These are phyloP conservation scores for Coenonympha arcania DNA, from an alignment of 2,888 invertebrate genomes.

Conservation along the genomic window DNA sequence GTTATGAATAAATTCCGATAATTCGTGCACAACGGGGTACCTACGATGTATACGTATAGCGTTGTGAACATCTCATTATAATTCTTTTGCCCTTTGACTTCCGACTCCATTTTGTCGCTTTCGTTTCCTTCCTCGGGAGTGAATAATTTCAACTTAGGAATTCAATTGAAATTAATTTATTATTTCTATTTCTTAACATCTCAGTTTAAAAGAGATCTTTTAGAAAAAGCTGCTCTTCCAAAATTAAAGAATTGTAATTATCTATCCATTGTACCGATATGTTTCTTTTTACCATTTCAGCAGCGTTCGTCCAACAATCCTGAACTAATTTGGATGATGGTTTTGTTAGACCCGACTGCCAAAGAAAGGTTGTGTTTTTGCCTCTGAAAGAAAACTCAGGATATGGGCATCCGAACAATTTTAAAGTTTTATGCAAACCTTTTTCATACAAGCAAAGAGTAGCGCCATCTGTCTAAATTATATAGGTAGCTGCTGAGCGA, in stretches of 20 bases:
- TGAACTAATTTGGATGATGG: too few species aligned
- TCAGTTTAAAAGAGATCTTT: neutral
- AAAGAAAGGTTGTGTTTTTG: too few species aligned
- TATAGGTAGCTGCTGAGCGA: too few species aligned
- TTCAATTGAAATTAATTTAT: slow-evolving; percentile 13
- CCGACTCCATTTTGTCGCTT: slow-evolving; percentile 58
- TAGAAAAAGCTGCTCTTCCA: neutral
- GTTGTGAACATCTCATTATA: slow-evolving; percentile 45
- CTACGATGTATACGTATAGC: neutral
- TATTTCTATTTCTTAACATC: slow-evolving; percentile 3
- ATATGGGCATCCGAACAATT: too few species aligned
- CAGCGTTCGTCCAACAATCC: too few species aligned
- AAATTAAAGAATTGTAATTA: neutral
- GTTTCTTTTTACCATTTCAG: too few species aligned
- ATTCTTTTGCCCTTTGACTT: slow-evolving; percentile 54
- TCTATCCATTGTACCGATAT: neutral
- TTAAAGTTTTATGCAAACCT: too few species aligned
- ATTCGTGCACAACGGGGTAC: neutral
- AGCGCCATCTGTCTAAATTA: too few species aligned
- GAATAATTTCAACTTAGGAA: slow-evolving; percentile 11
- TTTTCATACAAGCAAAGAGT: too few species aligned
- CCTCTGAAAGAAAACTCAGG: too few species aligned
- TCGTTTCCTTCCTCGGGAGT: slow-evolving; percentile 52
- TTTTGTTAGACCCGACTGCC: too few species aligned
- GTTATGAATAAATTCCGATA: neutral